Evolutionary conservation across 2,888 invertebrate genomes (phyloP), one percentile per base, ranked within the genome.

Genomic region (Cheilosia scutellata): DNA sequence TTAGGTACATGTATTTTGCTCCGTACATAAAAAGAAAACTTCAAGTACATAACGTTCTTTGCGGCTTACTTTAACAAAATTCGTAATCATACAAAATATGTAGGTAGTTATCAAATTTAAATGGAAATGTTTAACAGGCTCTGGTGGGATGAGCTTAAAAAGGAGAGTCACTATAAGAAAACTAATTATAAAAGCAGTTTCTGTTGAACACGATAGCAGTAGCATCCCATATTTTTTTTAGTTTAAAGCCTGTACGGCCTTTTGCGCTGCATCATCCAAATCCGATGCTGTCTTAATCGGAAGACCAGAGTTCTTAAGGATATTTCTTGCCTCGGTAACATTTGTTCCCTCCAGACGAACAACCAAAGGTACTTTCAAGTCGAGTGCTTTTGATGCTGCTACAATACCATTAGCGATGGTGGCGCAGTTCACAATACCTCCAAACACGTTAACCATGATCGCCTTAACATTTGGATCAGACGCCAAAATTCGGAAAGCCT

Each of bases 371-470:
- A 98, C 95, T 89, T 95, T 95, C 0, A 98, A 94, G 53, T 96
- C 94, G 83, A 96, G 95, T 71, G 95, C 95, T 91, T 95, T 96
- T 88, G 96, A 96, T 2, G 99, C 99, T 78, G 96, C 95, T 4
- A 99, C 96, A 88, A 99, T 97, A 51, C 99, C 99, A 90, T 96
- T 97, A 0, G 99, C 99, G 89, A 99, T 97, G 0, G 97, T 98
- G 5, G 96, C 97, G 93, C 99, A 99, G 93, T 99, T 98, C 0
- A 99, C 99, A 91, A 99, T 99, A 72, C 99, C 95, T 88, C 98
- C 99, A 93, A 99, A 99, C 2, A 99, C 98, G 93, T 99, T 99
- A 0, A 99, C 98, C 83, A 99, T 94, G 89, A 99, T 96, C 6
- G 97, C 96, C 88, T 98, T 97, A 0, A 99, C 99, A 92, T 96